These are phyloP conservation scores for Biston stratarius DNA, from an alignment of 2,888 invertebrate species.

Conservation along the genomic window DNA sequence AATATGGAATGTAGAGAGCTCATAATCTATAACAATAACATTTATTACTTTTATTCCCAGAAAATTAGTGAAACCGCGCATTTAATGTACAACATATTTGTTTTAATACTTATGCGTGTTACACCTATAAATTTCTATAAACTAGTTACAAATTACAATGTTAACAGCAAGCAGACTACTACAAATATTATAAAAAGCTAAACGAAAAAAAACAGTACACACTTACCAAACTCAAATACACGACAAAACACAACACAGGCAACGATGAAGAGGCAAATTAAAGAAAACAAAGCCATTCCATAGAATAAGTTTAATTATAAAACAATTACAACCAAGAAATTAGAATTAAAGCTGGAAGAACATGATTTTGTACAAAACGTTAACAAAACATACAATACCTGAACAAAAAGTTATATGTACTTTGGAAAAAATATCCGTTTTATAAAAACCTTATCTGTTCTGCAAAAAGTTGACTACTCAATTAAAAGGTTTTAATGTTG, in stretches of 20 bases:
- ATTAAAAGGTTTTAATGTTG: too few relatives aligned
- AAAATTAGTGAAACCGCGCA: too few relatives aligned
- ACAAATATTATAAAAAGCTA: constrained; percentile 24
- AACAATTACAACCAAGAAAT: constrained; percentile 82
- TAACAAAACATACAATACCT: constrained; percentile 46
- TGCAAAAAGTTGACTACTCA: too few relatives aligned
- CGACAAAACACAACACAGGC: constrained; percentile 61
- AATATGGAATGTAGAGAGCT: too few relatives aligned
- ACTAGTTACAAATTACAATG: constrained; percentile 5
- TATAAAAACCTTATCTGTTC: too few relatives aligned
- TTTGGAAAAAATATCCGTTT: neutral
- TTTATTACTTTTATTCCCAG: too few relatives aligned
- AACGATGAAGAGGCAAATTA: constrained; percentile 68
- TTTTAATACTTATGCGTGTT: too few relatives aligned
- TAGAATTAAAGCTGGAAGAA: constrained; percentile 86
- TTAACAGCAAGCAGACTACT: constrained; percentile 22
- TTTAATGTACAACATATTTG: too few relatives aligned
- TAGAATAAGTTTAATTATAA: constrained; percentile 82
- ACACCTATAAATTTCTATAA: too few relatives aligned
- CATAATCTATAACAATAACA: too few relatives aligned
- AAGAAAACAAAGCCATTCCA: constrained; percentile 82
- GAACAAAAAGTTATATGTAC: neutral
- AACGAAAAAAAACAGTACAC: constrained; percentile 52
- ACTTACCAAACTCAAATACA: constrained; percentile 68
- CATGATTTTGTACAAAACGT: constrained; percentile 76